phyloP scores from a whole-genome alignment of 2,888 invertebrate genomes.

The Agriopis aurantiaria region DNA sequence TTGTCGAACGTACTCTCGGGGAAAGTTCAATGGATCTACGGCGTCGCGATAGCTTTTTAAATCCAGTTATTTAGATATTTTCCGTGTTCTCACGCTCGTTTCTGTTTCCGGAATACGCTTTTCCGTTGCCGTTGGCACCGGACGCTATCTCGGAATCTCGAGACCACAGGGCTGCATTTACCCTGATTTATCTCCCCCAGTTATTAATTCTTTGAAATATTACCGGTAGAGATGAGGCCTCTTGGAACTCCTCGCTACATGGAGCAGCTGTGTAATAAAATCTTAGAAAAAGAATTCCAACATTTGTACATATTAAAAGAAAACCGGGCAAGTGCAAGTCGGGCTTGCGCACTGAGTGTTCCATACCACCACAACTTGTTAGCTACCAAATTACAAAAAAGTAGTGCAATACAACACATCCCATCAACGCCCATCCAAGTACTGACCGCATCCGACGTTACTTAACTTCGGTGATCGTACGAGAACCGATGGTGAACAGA shows the following conservation, averaged over 20 bases:
- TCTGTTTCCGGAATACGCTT: conserved; percentile 19
- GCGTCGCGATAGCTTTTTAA: conserved; percentile 4
- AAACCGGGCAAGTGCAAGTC: too few relatives aligned
- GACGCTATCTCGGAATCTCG: conserved; percentile 31
- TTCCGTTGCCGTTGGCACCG: conserved; percentile 29
- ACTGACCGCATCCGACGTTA: too few relatives aligned
- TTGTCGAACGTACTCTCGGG: background rate
- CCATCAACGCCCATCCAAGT: too few relatives aligned
- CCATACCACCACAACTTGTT: too few relatives aligned
- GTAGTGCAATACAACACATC: too few relatives aligned
- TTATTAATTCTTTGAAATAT: conserved; percentile 47
- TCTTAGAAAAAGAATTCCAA: conserved; percentile 14
- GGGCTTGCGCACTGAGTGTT: too few relatives aligned
- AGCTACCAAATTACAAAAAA: too few relatives aligned
- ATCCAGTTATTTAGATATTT: conserved; percentile 24
- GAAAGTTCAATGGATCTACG: too few relatives aligned
- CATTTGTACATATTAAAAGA: conserved; percentile 21
- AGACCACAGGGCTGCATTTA: conserved; percentile 29
- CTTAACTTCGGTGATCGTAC: too few relatives aligned
- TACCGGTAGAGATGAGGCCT: conserved; percentile 33
- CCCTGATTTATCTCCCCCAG: conserved; percentile 41
- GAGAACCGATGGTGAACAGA: too few relatives aligned
- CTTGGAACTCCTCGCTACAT: conserved; percentile 22
- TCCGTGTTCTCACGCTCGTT: conserved; percentile 9
- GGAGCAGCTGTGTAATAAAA: conserved; percentile 22